phyloP scores from a whole-genome alignment of 2,888 invertebrate species.

The Ashinkailepas kermadecensis region DNA sequence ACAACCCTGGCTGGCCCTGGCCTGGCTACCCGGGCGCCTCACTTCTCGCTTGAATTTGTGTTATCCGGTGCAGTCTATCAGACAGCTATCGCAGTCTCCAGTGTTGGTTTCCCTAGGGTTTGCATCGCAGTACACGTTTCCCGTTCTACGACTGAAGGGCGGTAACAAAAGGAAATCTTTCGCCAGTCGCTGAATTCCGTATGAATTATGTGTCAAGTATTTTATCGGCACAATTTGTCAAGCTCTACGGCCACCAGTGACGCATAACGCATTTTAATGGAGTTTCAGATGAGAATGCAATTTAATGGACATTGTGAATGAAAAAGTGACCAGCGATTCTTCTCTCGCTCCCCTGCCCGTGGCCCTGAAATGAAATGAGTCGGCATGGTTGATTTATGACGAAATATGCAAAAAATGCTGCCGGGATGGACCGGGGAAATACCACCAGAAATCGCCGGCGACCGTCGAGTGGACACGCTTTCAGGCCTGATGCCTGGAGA shows the following conservation, averaged over 20 bases:
- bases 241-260: constrained; percentile 12
- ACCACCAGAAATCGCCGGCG: background rate
- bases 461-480: background rate
- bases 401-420: constrained; percentile 5
- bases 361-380: constrained; percentile 1
- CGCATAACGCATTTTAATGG: constrained; percentile 18
- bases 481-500: too few relatives aligned
- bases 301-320: constrained; percentile 21
- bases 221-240: constrained; percentile 19
- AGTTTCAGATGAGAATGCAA: constrained; percentile 21
- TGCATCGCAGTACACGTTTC: background rate
- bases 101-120: background rate
- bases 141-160: background rate
- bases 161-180: background rate
- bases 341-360: background rate
- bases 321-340: constrained; percentile 20
- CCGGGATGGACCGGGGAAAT: background rate
- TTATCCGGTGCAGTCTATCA: background rate
- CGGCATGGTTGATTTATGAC: constrained; percentile 10
- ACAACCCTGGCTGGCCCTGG: too few relatives aligned
- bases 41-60: background rate
- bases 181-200: background rate
- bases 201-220: constrained; percentile 20
- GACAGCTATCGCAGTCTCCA: too few relatives aligned
- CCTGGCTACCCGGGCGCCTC: too few relatives aligned